A percentile compares a stretch with the other conserved stretches of the same genome.
phyloP scores from a whole-genome alignment of 2,113 vertebrate genomes.

The Macrotus californicus region DNA sequence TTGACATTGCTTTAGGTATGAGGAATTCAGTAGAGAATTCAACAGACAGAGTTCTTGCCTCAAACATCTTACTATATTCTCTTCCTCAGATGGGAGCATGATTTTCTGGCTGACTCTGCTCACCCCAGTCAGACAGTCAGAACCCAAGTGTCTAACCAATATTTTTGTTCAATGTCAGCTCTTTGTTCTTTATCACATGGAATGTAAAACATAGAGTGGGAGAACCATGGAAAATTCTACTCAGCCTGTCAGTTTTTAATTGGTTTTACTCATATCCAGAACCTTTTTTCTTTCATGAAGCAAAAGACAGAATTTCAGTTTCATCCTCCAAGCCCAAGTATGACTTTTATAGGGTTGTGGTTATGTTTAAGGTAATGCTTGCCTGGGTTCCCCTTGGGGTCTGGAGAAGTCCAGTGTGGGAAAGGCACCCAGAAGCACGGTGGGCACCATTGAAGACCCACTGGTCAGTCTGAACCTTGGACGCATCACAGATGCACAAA shows the following conservation, averaged over 20 bases:
- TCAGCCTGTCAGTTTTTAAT: neutral
- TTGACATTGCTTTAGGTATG: neutral
- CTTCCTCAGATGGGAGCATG: neutral
- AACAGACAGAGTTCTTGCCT: neutral
- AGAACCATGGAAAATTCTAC: neutral
- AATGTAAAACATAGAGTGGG: neutral
- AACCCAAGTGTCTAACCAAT: neutral
- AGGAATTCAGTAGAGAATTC: neutral
- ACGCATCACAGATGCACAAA: neutral
- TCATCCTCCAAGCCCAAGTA: neutral
- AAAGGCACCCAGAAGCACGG: neutral
- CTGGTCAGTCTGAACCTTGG: neutral
- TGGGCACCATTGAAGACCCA: neutral
- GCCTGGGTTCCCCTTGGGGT: neutral
- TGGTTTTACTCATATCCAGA: neutral
- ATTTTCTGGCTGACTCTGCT: neutral
- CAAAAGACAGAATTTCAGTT: neutral
- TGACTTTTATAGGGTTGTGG: neutral
- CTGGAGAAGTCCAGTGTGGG: neutral
- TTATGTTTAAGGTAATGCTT: neutral
- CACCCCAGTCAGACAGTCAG: neutral
- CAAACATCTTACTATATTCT: neutral
- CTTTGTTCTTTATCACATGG: neutral
- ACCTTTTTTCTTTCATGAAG: neutral
- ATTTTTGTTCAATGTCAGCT: neutral